Base-by-base conservation (phyloP, 2,113 vertebrate genomes). In the Camelus dromedarius region DNA sequence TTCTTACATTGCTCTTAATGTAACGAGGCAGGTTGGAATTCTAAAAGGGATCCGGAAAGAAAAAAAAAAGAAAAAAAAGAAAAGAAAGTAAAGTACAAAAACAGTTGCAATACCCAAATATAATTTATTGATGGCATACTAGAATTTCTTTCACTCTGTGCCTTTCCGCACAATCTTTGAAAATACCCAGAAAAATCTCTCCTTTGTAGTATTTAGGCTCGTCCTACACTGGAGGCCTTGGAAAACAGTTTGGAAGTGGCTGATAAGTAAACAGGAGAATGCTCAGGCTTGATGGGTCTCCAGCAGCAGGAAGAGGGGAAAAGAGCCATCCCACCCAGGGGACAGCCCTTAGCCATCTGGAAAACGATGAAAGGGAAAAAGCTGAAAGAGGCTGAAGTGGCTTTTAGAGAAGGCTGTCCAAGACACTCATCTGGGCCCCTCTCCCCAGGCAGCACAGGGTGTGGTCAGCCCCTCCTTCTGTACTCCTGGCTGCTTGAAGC, bases 211-310 rank as follows among this genome's bases (percentile, higher is more conserved):
- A 32, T 88, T 48, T 11, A 73, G 66, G 9, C 19, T 93, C 19
- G 75, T 79, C 38, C 54, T 76, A 48, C 18, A 22, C 38, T 66
- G 26, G 62, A 90, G 77, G 30, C 20, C 66, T 91, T 50, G 26
- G 64, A 72, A 85, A 94, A 76, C 11, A 77, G 11, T 91, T 91
- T 75, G 66, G 30, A 81, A 93, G 48, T 93, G 58, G 52, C 64
- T 0, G 2, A 18, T 6, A 35, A 88, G 15, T 58, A 30, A 89
- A 50, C 5, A 8, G 4, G n/a, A 75, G 67, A 73, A 73, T 8
- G 35, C 28, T 54, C 86, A 30, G n/a, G 13, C 42, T 95, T 87
- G 28, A 35, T 91, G 52, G 11, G 38, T 85, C 46, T 95, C 54
- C 4, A 72, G 52, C 26, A 48, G 30, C n/a, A 84, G 64, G 4